Conservation (phyloP, 2,888 invertebrate species). For the Synanthedon vespiformis region DNA sequence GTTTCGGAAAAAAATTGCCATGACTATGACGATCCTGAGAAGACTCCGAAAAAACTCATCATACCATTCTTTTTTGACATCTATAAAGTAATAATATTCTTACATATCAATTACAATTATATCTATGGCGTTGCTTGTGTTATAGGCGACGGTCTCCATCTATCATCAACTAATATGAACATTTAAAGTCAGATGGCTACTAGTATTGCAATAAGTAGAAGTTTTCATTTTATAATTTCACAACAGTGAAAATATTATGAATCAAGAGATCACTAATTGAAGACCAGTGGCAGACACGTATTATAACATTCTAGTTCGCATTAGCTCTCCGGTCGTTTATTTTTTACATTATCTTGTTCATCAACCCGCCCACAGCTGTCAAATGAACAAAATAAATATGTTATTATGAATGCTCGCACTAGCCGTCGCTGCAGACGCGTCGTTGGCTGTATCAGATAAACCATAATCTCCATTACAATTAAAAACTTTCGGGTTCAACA, state of each 20-base stretch:
- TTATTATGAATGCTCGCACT: conserved; percentile 62
- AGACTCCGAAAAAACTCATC: too few species aligned
- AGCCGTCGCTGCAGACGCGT: conserved; percentile 9
- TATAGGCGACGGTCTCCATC: too few species aligned
- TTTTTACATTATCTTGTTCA: conserved; percentile 34
- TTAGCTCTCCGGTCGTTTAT: conserved; percentile 27
- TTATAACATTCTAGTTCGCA: conserved; percentile 35
- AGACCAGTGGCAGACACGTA: conserved; percentile 39
- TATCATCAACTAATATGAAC: too few species aligned
- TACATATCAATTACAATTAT: too few species aligned
- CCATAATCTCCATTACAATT: conserved; percentile 66
- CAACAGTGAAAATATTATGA: conserved; percentile 1
- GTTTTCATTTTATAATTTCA: too few species aligned
- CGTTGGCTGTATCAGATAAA: conserved; percentile 47
- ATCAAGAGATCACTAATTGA: conserved; percentile 32
- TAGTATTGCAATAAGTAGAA: too few species aligned
- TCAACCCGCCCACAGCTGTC: conserved; percentile 65
- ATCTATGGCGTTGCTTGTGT: too few species aligned
- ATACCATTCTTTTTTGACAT: too few species aligned
- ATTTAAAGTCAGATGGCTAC: too few species aligned
- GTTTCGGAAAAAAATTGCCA: too few species aligned
- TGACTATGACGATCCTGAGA: too few species aligned
- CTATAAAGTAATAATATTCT: too few species aligned
- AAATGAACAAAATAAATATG: conserved; percentile 66
- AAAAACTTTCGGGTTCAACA: conserved; percentile 52